These are phyloP conservation scores for Drosophila quinaria DNA, from an alignment of 2,888 invertebrate genomes.

Conservation along the genomic window DNA sequence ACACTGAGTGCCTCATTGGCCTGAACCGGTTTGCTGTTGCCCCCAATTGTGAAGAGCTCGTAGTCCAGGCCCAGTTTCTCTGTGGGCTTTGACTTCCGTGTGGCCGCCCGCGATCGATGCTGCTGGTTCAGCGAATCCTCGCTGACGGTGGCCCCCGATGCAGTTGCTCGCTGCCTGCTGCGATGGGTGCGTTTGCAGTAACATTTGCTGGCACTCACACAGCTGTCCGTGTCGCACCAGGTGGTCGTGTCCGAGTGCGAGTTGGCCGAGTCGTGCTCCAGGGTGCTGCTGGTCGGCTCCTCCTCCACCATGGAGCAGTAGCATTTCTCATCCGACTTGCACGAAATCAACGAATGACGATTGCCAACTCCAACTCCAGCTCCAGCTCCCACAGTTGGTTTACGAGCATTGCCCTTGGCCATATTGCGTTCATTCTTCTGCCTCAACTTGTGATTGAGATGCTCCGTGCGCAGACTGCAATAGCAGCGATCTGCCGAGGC, in stretches of 20 bases:
- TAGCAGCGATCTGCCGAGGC: constrained; percentile 93
- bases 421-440: constrained; percentile 77
- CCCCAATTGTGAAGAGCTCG: constrained; percentile 88
- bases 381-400: constrained; percentile 48
- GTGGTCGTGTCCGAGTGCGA: constrained; percentile 85
- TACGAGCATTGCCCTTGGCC: constrained; percentile 51
- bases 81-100: constrained; percentile 83
- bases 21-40: constrained; percentile 87
- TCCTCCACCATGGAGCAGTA: constrained; percentile 88
- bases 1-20: constrained; percentile 92
- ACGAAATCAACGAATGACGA: constrained; percentile 85
- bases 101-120: constrained; percentile 56
- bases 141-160: constrained; percentile 52
- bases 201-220: constrained; percentile 94
- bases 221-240: constrained; percentile 94
- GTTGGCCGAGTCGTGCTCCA: constrained; percentile 86
- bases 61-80: constrained; percentile 92
- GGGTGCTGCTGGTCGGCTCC: constrained; percentile 66
- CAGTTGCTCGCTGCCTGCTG: constrained; percentile 45
- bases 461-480: constrained; percentile 88
- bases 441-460: constrained; percentile 70
- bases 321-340: constrained; percentile 88
- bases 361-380: constrained; percentile 46
- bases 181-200: constrained; percentile 88
- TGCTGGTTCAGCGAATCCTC: constrained; percentile 79